Percentiles rank a stretch among this genome's conserved stretches.
phyloP scores from a whole-genome alignment of 2,888 invertebrate genomes.

The Megamerina dolium region DNA sequence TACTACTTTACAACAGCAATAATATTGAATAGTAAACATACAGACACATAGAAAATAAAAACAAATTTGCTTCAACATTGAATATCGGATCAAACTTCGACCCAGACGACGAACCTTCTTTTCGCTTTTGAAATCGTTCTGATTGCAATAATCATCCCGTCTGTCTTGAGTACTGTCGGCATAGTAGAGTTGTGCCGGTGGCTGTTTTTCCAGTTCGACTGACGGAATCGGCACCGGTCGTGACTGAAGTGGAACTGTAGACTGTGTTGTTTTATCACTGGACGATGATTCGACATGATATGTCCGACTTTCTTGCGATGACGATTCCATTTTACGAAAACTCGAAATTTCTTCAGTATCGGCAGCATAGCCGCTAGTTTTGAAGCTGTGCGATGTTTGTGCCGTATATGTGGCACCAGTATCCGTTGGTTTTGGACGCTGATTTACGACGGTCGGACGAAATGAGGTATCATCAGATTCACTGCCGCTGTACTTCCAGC shows the following conservation, averaged over 20 bases:
- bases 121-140: constrained; percentile 33
- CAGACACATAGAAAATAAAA: constrained; percentile 12
- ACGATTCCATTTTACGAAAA: constrained; percentile 38
- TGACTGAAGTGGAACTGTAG: not conserved
- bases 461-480: constrained; percentile 59
- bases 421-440: constrained; percentile 54
- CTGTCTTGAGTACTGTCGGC: constrained; percentile 23
- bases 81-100: constrained; percentile 9
- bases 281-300: constrained; percentile 31
- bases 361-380: constrained; percentile 61
- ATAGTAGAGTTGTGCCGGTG: constrained; percentile 31
- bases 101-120: constrained; percentile 50
- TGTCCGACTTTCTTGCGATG: constrained; percentile 34
- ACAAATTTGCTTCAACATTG: constrained; percentile 16
- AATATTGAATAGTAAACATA: not conserved
- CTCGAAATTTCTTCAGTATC: constrained; percentile 62
- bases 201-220: constrained; percentile 26
- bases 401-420: constrained; percentile 47
- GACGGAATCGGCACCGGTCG: constrained; percentile 3
- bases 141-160: constrained; percentile 20
- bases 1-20: constrained; percentile 13
- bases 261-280: not conserved
- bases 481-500: constrained; percentile 60
- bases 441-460: constrained; percentile 41
- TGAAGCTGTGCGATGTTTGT: constrained; percentile 37